Percentiles rank a stretch among this genome's conserved stretches.
phyloP scores from a whole-genome alignment of 2,113 vertebrate species.

The Hylia prasina region DNA sequence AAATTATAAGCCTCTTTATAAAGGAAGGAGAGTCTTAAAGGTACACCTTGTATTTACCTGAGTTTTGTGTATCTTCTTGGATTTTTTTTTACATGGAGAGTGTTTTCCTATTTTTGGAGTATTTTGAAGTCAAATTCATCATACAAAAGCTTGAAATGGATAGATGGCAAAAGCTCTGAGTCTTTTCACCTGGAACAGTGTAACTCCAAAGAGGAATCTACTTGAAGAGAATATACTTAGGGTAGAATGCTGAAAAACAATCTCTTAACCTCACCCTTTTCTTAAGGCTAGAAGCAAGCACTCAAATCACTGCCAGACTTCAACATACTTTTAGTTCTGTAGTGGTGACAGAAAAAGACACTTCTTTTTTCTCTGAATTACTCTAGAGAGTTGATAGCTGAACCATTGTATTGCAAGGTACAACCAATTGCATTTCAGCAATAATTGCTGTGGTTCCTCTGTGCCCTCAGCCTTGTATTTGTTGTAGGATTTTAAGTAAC shows the following conservation, averaged over 20 bases:
- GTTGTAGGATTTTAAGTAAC: neutral
- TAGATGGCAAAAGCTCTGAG: neutral
- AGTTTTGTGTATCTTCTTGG: neutral
- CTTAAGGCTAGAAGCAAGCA: neutral
- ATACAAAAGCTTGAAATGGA: neutral
- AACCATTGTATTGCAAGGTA: neutral
- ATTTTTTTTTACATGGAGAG: neutral
- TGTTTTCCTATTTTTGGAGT: neutral
- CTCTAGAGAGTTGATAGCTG: neutral
- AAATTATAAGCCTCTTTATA: neutral
- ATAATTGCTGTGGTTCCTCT: neutral
- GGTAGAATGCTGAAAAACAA: neutral
- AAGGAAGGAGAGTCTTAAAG: neutral
- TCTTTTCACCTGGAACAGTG: neutral
- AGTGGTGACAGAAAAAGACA: neutral
- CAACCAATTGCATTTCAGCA: neutral
- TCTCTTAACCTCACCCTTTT: neutral
- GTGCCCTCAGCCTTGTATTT: neutral
- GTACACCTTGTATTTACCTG: neutral
- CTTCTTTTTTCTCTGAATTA: neutral
- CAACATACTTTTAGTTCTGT: neutral
- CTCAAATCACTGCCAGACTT: neutral
- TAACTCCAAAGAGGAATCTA: neutral
- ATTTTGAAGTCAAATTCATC: neutral
- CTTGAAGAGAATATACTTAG: neutral